A percentile compares a stretch with the other conserved stretches of the same genome.
Conservation (phyloP, 2,888 invertebrate species). For the Cylindroiulus punctatus region DNA sequence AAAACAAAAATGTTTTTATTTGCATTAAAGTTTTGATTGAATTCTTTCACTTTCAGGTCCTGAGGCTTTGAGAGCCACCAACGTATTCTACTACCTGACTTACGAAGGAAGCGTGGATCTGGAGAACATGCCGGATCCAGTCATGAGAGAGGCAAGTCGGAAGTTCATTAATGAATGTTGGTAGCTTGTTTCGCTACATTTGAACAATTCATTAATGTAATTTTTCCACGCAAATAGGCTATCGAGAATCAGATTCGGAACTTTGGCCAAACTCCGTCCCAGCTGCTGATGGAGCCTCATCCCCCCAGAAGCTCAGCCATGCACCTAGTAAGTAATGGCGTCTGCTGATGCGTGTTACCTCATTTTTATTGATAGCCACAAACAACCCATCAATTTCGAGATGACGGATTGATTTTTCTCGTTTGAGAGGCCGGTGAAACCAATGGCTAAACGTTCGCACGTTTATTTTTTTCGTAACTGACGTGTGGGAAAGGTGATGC, state of each 20-base stretch:
- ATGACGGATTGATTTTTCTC: conserved; percentile 23
- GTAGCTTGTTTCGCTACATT: conserved; percentile 57
- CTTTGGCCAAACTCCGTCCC: conserved; percentile 99
- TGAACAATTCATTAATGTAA: conserved; percentile 49
- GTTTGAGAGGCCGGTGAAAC: background rate
- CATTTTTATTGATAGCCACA: background rate
- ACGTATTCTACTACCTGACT: conserved; percentile 99
- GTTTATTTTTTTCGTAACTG: background rate
- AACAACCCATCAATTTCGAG: background rate
- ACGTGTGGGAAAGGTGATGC: background rate
- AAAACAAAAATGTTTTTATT: background rate
- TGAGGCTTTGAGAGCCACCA: conserved; percentile 95
- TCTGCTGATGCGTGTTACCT: background rate
- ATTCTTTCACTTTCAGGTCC: conserved; percentile 74
- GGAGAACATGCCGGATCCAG: conserved; percentile 86
- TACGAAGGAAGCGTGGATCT: conserved; percentile 98
- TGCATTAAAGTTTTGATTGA: background rate
- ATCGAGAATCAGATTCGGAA: conserved; percentile 97
- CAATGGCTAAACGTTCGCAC: background rate
- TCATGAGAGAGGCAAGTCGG: conserved; percentile 80
- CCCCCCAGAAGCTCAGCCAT: conserved; percentile 95
- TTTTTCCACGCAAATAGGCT: conserved; percentile 67
- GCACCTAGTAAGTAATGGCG: conserved; percentile 77
- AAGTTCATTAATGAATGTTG: conserved; percentile 13
- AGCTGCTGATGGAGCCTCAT: conserved; percentile 97